These are phyloP conservation scores for Platyrinchus mystaceus DNA, from an alignment of 2,797 vertebrate species.

Conservation along the genomic window DNA sequence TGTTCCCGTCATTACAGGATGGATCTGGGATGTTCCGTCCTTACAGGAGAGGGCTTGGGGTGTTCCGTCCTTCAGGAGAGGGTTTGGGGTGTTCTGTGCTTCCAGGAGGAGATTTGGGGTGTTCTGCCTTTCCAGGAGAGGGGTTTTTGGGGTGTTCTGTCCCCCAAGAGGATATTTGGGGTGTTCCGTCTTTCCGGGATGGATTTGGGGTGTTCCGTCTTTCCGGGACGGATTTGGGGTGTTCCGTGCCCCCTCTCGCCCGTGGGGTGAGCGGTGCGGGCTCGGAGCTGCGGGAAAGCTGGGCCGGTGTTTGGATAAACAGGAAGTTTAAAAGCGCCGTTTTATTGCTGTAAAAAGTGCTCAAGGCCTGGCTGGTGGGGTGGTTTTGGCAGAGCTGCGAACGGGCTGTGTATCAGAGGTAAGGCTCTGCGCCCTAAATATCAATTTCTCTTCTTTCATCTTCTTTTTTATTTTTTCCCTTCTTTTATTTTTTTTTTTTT, in stretches of 20 bases:
- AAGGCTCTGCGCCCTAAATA: not conserved
- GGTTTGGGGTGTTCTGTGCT: not conserved
- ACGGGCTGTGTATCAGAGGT: not conserved
- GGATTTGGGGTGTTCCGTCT: not conserved
- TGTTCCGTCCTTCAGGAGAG: not conserved
- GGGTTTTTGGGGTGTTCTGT: not conserved
- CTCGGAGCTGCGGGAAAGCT: not conserved
- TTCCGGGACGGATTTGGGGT: not conserved
- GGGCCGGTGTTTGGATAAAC: constrained; percentile 26
- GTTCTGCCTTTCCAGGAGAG: not conserved
- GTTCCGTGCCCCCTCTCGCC: not conserved
- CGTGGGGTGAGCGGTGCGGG: not conserved
- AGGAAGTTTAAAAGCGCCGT: constrained; percentile 55
- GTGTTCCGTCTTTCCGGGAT: no score
- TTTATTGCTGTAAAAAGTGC: constrained; percentile 18
- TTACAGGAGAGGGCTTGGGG: not conserved
- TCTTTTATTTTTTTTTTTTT: not conserved
- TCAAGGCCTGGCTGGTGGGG: constrained; percentile 19
- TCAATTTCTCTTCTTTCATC: not conserved
- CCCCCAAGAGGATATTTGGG: no score
- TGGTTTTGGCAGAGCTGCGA: not conserved
- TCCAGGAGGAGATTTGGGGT: not conserved
- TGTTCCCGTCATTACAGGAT: not conserved
- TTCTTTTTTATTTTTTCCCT: not conserved
- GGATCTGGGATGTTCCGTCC: not conserved